phyloP scores from a whole-genome alignment of 1,140 invertebrate genomes.

The Triops longicaudatus region DNA sequence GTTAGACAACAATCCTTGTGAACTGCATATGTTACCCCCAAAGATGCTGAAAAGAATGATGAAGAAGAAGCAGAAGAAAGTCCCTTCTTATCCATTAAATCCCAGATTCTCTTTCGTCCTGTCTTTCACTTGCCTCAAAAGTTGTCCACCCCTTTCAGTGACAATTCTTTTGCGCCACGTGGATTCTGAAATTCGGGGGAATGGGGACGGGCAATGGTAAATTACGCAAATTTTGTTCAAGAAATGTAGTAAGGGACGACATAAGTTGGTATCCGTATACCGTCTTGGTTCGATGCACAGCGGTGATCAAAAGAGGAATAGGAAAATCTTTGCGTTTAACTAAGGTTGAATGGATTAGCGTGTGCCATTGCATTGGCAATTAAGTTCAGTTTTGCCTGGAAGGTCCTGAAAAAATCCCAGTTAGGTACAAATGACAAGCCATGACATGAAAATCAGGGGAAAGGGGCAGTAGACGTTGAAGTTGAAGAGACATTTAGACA shows the following conservation, averaged over 20 bases:
- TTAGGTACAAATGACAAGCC: neutral
- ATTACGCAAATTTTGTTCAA: too few relatives aligned
- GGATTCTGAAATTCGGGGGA: neutral
- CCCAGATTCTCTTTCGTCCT: constrained; percentile 11
- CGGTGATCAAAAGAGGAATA: too few relatives aligned
- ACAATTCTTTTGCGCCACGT: neutral
- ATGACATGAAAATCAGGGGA: neutral
- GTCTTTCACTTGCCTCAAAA: constrained; percentile 12
- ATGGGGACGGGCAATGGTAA: neutral
- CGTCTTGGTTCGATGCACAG: too few relatives aligned
- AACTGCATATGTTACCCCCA: neutral
- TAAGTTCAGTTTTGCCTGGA: neutral
- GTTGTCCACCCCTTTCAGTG: neutral
- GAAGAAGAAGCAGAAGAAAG: neutral
- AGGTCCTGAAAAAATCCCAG: neutral
- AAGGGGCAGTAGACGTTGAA: neutral
- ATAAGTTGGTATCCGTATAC: too few relatives aligned
- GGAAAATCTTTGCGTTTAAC: too few relatives aligned
- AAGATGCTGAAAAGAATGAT: too few relatives aligned
- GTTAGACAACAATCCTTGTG: neutral
- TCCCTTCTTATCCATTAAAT: constrained; percentile 4
- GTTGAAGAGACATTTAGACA: neutral
- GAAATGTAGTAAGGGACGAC: too few relatives aligned
- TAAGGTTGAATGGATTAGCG: too few relatives aligned
- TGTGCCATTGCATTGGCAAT: too few relatives aligned